Conservation (phyloP, 2,888 invertebrate species). For the Fragum sueziense region DNA sequence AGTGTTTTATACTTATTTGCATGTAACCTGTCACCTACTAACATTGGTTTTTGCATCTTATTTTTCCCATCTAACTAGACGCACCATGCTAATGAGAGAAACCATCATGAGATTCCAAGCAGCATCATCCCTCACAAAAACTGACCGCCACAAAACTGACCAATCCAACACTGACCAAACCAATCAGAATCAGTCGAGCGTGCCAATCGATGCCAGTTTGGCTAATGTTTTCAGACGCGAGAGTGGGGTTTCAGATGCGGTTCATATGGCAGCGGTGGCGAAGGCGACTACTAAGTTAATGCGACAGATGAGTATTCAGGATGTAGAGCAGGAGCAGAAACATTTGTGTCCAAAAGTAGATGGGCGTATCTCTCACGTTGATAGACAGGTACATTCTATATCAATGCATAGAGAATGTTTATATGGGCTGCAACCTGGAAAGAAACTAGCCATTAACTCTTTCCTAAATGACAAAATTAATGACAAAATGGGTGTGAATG, state of each 20-base stretch:
- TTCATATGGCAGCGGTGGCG: slow-evolving; percentile 39
- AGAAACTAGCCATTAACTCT: too few relatives aligned
- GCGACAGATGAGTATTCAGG: slow-evolving; percentile 85
- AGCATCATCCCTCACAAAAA: not conserved
- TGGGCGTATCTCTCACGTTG: slow-evolving; percentile 90
- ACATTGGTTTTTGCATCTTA: not conserved
- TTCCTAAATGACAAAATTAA: too few relatives aligned
- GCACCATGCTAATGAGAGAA: slow-evolving; percentile 49
- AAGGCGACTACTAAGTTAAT: slow-evolving; percentile 60
- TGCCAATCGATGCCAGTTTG: slow-evolving; percentile 1
- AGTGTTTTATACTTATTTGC: too few relatives aligned
- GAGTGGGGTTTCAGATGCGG: slow-evolving; percentile 58
- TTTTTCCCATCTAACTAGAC: slow-evolving; percentile 42
- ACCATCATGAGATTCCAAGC: slow-evolving; percentile 34
- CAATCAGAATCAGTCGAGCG: not conserved
- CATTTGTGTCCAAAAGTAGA: slow-evolving; percentile 91
- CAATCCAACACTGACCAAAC: not conserved
- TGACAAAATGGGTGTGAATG: too few relatives aligned
- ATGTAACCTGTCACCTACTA: slow-evolving; percentile 1
- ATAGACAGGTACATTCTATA: slow-evolving; percentile 88
- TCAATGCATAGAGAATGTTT: too few relatives aligned
- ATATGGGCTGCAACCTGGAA: too few relatives aligned
- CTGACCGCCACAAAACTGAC: too few relatives aligned
- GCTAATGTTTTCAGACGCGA: slow-evolving; percentile 59
- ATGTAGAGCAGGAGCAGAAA: slow-evolving; percentile 91